These are phyloP conservation scores for Solenopsis fugax DNA, from an alignment of 1,140 invertebrate species.

Conservation along the genomic window DNA sequence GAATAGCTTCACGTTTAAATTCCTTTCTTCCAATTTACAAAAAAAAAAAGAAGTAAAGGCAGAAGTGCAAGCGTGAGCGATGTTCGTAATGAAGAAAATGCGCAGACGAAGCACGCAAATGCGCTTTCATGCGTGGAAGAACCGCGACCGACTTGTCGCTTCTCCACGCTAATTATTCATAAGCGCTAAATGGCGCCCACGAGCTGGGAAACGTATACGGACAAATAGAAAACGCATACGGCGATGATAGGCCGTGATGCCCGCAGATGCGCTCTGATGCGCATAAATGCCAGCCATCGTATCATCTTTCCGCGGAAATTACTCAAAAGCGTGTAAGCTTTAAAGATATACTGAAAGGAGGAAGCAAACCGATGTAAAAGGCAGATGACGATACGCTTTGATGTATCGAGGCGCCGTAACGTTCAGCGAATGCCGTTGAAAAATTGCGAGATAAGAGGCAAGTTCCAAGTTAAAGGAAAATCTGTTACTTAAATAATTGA, in stretches of 20 bases:
- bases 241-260: slow-evolving; percentile 39
- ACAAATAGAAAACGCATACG: slow-evolving; percentile 51
- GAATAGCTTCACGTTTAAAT: neutral
- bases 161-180: slow-evolving; percentile 49
- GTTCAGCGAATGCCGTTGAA: neutral
- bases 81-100: neutral
- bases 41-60: neutral
- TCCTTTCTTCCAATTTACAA: neutral
- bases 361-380: slow-evolving; percentile 13
- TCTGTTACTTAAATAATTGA: neutral
- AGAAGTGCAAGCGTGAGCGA: neutral
- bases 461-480: neutral
- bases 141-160: slow-evolving; percentile 37
- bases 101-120: neutral
- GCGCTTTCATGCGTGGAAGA: slow-evolving; percentile 22
- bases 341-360: slow-evolving; percentile 24
- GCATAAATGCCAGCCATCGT: slow-evolving; percentile 41
- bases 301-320: slow-evolving; percentile 61
- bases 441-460: neutral
- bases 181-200: slow-evolving; percentile 31
- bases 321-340: slow-evolving; percentile 57
- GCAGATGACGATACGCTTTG: slow-evolving; percentile 14
- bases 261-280: slow-evolving; percentile 27
- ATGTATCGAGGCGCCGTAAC: neutral
- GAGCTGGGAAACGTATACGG: neutral